These are phyloP conservation scores for Grapholita molesta DNA, from an alignment of 1,140 invertebrate species.

Conservation along the genomic window DNA sequence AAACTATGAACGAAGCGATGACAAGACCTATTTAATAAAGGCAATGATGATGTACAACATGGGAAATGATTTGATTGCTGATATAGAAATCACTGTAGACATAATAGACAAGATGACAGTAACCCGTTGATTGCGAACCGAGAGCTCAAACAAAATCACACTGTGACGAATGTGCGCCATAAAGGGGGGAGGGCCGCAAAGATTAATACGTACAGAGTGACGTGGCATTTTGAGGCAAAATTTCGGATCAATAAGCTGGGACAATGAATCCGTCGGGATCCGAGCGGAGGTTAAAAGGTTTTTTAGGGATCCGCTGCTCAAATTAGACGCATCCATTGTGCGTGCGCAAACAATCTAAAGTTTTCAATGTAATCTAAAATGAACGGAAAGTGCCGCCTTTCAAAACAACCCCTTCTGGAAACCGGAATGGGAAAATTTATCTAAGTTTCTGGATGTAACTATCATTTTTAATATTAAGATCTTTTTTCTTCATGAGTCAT, in stretches of 20 bases:
- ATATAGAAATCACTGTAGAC: neutral
- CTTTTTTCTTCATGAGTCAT: neutral
- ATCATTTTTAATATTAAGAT: neutral
- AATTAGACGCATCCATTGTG: conserved; percentile 9
- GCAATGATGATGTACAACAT: neutral
- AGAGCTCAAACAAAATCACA: conserved; percentile 37
- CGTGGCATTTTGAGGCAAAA: conserved; percentile 35
- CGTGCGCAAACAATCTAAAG: conserved; percentile 14
- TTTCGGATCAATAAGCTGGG: conserved; percentile 39
- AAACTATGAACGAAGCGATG: conserved; percentile 18
- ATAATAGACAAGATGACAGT: neutral
- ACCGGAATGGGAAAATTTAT: conserved; percentile 6
- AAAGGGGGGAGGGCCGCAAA: conserved; percentile 29
- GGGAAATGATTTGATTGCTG: neutral
- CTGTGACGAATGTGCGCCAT: conserved; percentile 52
- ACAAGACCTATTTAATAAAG: neutral
- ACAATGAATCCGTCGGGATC: neutral
- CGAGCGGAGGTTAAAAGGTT: conserved; percentile 1
- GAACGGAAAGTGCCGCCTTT: conserved; percentile 2
- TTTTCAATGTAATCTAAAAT: conserved; percentile 14
- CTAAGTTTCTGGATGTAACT: conserved; percentile 3
- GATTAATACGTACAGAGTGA: conserved; percentile 56
- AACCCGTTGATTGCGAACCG: conserved; percentile 30
- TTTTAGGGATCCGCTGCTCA: conserved; percentile 4
- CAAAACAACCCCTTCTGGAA: neutral